Conservation (phyloP, 1,140 invertebrate genomes). For the Apolygus lucorum region DNA sequence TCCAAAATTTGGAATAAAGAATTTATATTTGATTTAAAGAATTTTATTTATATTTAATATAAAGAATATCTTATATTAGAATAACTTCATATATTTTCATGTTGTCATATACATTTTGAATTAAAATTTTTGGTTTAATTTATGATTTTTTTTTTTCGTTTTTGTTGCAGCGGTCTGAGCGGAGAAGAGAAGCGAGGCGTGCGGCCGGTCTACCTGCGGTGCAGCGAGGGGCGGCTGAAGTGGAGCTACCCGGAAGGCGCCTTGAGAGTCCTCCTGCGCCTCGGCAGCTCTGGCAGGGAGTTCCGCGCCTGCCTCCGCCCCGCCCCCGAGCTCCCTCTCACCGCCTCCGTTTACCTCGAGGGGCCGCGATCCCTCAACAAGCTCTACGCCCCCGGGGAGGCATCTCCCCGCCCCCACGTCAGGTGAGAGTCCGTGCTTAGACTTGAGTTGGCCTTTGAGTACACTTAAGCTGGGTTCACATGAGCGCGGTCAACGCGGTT, state of each 20-base stretch:
- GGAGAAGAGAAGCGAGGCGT: conserved; percentile 45
- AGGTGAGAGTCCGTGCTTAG: too few relatives aligned
- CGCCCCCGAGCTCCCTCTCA: conserved; percentile 38
- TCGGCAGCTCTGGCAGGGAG: conserved; percentile 48
- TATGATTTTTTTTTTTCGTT: background rate
- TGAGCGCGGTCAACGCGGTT: too few relatives aligned
- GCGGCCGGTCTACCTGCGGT: conserved; percentile 66
- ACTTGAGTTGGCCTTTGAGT: too few relatives aligned
- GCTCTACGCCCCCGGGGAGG: conserved; percentile 48
- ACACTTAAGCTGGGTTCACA: too few relatives aligned
- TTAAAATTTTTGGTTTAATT: too few relatives aligned
- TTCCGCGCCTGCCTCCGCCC: conserved; percentile 62
- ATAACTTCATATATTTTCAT: too few relatives aligned
- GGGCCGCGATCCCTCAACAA: conserved; percentile 51
- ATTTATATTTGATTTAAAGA: too few relatives aligned
- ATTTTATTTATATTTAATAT: too few relatives aligned
- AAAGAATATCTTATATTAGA: too few relatives aligned
- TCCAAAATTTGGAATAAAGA: too few relatives aligned
- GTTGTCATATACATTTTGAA: too few relatives aligned
- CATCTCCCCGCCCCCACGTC: conserved; percentile 43
- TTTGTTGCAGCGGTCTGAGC: conserved; percentile 22
- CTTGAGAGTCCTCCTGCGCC: conserved; percentile 54
- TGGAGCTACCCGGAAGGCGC: conserved; percentile 70
- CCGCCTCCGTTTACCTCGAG: conserved; percentile 61
- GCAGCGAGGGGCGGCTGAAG: conserved; percentile 55